phyloP scores from a whole-genome alignment of 2,797 vertebrate genomes.

The Pristis pectinata region DNA sequence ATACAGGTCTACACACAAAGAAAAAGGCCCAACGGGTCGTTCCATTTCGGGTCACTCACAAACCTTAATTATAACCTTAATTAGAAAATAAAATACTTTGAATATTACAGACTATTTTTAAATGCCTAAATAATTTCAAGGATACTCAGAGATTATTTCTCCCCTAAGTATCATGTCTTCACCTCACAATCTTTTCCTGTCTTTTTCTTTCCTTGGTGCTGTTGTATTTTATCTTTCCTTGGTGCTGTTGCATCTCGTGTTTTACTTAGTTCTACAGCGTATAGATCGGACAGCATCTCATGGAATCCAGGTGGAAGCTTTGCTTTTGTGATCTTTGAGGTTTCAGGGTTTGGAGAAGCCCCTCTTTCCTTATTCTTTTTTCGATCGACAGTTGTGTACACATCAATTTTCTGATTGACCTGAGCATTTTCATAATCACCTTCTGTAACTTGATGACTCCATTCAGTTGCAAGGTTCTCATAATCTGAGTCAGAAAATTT shows the following conservation, averaged over 20 bases:
- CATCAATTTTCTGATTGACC: neutral
- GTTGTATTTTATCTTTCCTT: neutral
- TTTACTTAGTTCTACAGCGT: neutral
- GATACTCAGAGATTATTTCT: neutral
- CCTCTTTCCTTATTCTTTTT: neutral
- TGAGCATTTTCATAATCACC: neutral
- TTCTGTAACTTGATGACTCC: neutral
- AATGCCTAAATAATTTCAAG: neutral
- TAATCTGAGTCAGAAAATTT: neutral
- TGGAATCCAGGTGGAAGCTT: neutral
- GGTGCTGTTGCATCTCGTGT: neutral
- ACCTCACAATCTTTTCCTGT: neutral
- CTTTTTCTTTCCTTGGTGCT: neutral
- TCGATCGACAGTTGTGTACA: too few species aligned
- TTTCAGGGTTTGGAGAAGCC: neutral
- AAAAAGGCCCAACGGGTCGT: neutral
- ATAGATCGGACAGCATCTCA: neutral
- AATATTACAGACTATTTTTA: neutral
- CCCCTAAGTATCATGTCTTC: neutral
- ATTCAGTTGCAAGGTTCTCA: neutral
- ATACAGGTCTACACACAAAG: neutral
- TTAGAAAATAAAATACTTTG: neutral
- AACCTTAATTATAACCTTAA: neutral
- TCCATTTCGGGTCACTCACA: neutral
- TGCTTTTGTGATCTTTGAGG: neutral